Percentiles rank a stretch among this genome's conserved stretches.
phyloP scores from a whole-genome alignment of 2,113 vertebrate species.

The Leptobrachium leishanense region DNA sequence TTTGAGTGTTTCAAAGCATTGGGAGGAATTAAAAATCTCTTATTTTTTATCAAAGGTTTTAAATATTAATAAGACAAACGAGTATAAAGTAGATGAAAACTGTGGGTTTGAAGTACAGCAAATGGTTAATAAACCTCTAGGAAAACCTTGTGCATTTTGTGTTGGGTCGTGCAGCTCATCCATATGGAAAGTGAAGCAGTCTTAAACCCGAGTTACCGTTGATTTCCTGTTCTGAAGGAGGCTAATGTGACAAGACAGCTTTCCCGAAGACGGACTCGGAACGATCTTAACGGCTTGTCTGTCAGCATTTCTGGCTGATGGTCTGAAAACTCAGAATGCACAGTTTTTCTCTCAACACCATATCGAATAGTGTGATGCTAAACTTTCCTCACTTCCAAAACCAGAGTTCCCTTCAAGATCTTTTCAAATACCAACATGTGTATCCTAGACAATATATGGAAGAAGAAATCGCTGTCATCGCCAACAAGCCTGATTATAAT shows the following conservation, averaged over 20 bases:
- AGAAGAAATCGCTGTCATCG: not conserved
- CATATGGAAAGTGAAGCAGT: too few relatives aligned
- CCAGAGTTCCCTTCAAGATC: not conserved
- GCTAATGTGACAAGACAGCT: conserved; percentile 4
- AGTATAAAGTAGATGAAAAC: too few relatives aligned
- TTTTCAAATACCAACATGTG: not conserved
- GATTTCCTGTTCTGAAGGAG: not conserved
- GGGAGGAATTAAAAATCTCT: too few relatives aligned
- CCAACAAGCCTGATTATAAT: not conserved
- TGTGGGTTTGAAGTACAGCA: too few relatives aligned
- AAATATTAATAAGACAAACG: too few relatives aligned
- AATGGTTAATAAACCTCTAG: too few relatives aligned
- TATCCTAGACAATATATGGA: conserved; percentile 1
- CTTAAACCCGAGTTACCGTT: too few relatives aligned
- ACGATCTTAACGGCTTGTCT: conserved; percentile 10
- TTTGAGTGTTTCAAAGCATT: too few relatives aligned
- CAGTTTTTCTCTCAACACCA: conserved; percentile 25
- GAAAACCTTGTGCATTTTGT: too few relatives aligned
- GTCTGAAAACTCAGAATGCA: not conserved
- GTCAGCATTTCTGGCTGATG: conserved; percentile 4
- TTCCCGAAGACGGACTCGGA: conserved; percentile 16
- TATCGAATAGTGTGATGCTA: conserved; percentile 6
- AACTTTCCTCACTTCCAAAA: conserved; percentile 14
- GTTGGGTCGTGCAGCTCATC: too few relatives aligned
- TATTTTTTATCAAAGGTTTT: too few relatives aligned